Percentiles rank a stretch among this genome's conserved stretches.
These are phyloP conservation scores for Cebidichthys violaceus DNA, from an alignment of 2,113 vertebrate species.

Conservation along the genomic window DNA sequence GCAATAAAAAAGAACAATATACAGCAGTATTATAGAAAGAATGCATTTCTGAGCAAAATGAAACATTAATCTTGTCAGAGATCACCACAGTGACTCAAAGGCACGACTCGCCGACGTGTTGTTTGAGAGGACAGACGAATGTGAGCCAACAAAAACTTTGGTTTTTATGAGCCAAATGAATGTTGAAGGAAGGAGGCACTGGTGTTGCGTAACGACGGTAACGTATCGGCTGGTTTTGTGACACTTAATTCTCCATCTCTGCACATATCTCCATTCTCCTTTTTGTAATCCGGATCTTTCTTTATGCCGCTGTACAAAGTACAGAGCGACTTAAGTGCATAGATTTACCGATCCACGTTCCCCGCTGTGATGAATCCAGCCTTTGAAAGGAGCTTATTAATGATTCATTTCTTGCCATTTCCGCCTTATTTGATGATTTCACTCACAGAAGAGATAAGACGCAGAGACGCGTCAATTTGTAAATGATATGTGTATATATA, in stretches of 20 bases:
- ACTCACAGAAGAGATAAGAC: not conserved
- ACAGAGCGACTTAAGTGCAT: constrained; percentile 2
- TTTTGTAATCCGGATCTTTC: not conserved
- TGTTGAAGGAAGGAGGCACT: not conserved
- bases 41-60: not conserved
- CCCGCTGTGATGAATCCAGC: constrained; percentile 17
- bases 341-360: constrained; percentile 7
- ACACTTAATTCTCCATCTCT: not conserved
- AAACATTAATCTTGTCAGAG: constrained; percentile 10
- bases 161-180: not conserved
- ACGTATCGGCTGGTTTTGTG: not conserved
- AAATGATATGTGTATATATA: constrained; percentile 14
- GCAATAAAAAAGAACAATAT: not conserved
- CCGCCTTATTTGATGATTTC: not conserved
- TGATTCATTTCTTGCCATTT: constrained; percentile 16
- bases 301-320: constrained; percentile 13
- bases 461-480: not conserved
- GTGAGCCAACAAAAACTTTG: not conserved
- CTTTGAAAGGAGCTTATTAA: constrained; percentile 7
- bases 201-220: not conserved
- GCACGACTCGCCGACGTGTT: not conserved
- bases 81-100: not conserved
- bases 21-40: not conserved
- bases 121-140: not conserved
- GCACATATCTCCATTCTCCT: not conserved